Base-by-base conservation (phyloP, 2,888 invertebrate genomes). In the Nowickia ferox region DNA sequence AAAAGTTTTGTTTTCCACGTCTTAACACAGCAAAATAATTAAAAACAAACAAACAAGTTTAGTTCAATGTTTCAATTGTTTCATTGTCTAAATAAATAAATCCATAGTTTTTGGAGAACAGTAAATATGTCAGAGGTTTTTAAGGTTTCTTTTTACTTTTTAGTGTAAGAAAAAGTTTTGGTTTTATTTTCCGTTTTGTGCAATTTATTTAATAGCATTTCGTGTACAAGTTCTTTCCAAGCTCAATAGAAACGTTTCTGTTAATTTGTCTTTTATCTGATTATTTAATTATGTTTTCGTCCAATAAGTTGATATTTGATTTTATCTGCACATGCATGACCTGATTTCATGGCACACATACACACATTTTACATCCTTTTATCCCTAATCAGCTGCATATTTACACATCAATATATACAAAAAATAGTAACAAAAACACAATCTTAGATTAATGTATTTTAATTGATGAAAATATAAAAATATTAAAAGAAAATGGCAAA, bases 281-380 rank as follows among this genome's bases (percentile, higher is more conserved):
- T 86, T 38, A 74, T 65, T 86, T 81, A 74, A 65, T 82, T 78
- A 65, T 59, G 10, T 71, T 53, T 72, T 69, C 38, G 17, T 77
- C 63, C 53, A 81, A 81, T 82, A 68, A 81, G 30, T 83, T 75
- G 68, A 65, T 83, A 40, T 75, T 81, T 77, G 19, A 44, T 76
- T 75, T 65, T 53, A 79, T 63, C 59, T 59, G 79, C 83, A 86
- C 82, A 79, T 83, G 86, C 86, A 86, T 83, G 86, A 48, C 17
- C 17, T 72, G 40, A 66, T 68, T 63, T 17, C 61, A 19, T 22
- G 55, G 63, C 82, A 69, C 75, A 53, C n/a, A 59, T 9, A 68
- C 40, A 22, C 19, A 48, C 40, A 38, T 15, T 46, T 2, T 46
- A 30, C 38, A 61, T 40, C 40, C n/a, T n/a, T 22, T 46, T 22